Percentiles rank a stretch among this genome's conserved stretches.
phyloP scores from a whole-genome alignment of 2,113 vertebrate genomes.

The Columbina picui region DNA sequence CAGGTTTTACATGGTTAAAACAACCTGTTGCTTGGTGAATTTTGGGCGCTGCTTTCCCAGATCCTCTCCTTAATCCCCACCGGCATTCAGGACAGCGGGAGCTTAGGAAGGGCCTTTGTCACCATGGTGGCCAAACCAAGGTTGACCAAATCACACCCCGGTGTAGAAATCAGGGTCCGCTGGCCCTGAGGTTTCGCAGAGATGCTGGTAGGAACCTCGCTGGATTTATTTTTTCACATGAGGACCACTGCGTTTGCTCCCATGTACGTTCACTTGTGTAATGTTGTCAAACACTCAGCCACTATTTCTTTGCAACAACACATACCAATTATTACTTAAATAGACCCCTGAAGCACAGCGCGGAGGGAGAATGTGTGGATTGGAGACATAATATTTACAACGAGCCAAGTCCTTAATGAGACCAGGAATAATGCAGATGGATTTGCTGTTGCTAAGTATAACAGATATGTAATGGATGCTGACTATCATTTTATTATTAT shows the following conservation, averaged over 20 bases:
- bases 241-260: not conserved
- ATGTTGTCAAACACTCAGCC: constrained; percentile 47
- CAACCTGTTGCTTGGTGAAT: not conserved
- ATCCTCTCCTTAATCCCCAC: not conserved
- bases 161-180: not conserved
- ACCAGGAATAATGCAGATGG: constrained; percentile 46
- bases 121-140: rapidly evolving
- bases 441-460: constrained; percentile 43
- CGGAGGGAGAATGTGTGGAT: constrained; percentile 22
- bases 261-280: not conserved
- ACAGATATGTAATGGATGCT: not conserved
- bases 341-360: constrained; percentile 26
- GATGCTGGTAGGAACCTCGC: not conserved
- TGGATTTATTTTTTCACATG: not conserved
- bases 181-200: not conserved
- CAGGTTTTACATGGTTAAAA: not conserved
- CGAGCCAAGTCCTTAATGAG: constrained; percentile 53
- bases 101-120: not conserved
- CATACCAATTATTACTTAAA: constrained; percentile 41
- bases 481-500: not conserved
- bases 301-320: not conserved
- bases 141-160: not conserved
- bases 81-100: not conserved
- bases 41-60: not conserved
- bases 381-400: constrained; percentile 56